Conservation (phyloP, 2,797 vertebrate species). For the Lepidocolaptes lacrymiger region DNA sequence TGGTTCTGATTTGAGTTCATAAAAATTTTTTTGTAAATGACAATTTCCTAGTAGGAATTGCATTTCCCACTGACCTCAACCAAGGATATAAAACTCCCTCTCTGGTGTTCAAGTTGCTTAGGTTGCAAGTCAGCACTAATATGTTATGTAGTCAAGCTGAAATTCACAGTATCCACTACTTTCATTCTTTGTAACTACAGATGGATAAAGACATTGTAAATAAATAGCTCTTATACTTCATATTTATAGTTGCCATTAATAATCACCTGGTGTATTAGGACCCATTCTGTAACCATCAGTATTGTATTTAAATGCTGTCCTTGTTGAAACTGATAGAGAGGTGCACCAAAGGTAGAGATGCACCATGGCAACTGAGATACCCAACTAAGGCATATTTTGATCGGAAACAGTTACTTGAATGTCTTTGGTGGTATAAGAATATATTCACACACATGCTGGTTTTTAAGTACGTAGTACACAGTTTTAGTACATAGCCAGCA, state of each 20-base stretch:
- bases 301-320: not conserved
- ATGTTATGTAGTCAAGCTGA: not conserved
- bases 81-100: not conserved
- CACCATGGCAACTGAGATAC: not conserved
- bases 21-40: not conserved
- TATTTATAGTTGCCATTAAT: not conserved
- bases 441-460: not conserved
- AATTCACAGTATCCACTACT: not conserved
- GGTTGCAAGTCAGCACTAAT: not conserved
- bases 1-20: not conserved
- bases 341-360: not conserved
- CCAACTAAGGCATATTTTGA: not conserved
- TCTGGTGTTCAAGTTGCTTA: not conserved
- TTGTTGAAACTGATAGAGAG: not conserved
- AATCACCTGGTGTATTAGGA: not conserved
- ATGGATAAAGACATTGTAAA: not conserved
- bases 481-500: not conserved
- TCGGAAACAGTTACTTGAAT: not conserved
- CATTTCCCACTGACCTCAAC: not conserved
- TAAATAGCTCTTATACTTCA: not conserved
- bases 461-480: not conserved
- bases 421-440: not conserved
- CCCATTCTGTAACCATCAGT: not conserved
- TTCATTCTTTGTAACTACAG: not conserved
- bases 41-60: not conserved